Percentiles rank a stretch among this genome's conserved stretches.
These are phyloP conservation scores for Nasonia giraulti DNA, from an alignment of 1,140 invertebrate genomes.

Conservation along the genomic window DNA sequence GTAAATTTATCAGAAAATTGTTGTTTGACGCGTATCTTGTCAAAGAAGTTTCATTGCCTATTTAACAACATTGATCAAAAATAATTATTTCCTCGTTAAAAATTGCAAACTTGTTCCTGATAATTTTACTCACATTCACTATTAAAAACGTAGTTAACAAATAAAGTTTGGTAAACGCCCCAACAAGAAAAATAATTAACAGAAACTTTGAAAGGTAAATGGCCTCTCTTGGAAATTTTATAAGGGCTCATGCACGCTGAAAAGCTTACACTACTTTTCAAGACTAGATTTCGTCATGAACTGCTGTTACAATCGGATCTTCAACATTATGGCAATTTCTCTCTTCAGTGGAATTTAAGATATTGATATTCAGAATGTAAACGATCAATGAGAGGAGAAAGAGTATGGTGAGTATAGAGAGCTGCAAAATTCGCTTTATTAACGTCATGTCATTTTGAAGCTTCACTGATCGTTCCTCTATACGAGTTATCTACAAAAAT, in stretches of 20 bases:
- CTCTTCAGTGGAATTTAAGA: constrained; percentile 24
- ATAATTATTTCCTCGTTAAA: neutral
- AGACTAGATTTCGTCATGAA: constrained; percentile 49
- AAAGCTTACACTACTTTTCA: constrained; percentile 20
- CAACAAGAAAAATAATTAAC: constrained; percentile 27
- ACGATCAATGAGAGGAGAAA: constrained; percentile 60
- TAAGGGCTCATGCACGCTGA: neutral
- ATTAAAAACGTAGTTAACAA: constrained; percentile 22
- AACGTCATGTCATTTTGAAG: constrained; percentile 62
- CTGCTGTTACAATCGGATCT: neutral
- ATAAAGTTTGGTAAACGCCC: neutral
- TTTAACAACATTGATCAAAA: neutral
- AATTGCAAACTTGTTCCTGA: neutral
- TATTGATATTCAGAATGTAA: constrained; percentile 50
- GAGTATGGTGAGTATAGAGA: constrained; percentile 65
- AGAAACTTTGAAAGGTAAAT: constrained; percentile 1
- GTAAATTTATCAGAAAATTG: constrained; percentile 1
- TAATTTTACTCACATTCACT: neutral
- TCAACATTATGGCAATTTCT: neutral
- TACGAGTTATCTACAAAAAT: constrained; percentile 61
- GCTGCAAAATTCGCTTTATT: constrained; percentile 65
- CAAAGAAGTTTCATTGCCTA: neutral
- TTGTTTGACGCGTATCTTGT: neutral
- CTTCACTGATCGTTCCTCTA: constrained; percentile 65
- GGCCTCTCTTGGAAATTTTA: neutral